Evolutionary conservation across 2,888 invertebrate species (phyloP), one percentile per base, ranked within the genome.

Genomic region (Chaetogeoica ovagalla): DNA sequence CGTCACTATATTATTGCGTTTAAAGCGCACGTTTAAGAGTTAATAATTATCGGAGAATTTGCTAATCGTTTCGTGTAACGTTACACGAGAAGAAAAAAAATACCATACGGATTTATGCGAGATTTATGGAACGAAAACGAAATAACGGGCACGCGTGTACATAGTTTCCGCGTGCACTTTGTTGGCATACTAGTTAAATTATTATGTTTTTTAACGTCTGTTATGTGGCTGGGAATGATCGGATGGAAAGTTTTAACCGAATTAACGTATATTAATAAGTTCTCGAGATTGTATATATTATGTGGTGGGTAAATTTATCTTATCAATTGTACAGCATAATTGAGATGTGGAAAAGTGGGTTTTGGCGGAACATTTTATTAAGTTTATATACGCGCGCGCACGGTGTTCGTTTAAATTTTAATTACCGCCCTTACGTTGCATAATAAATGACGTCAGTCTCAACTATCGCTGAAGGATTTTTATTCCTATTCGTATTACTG

Each of bases 271-370:
- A 72, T 48, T 30, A 73, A 43, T 62, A 73, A 52, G 73, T 63
- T 73, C 37, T 63, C 62, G 19, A 63, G 0, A 63, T 52, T 52
- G 30, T 62, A 30, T 52, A 63, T 52, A 30, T 30, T n/a, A n/a
- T n/a, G n/a, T n/a, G n/a, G 52, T 63, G 63, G 52, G 62, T 73
- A 73, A 73, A 73, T 73, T 73, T 63, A 63, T 73, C 73, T 63
- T 63, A 52, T 73, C 73, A 63, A 63, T 30, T 63, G 30, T 30
- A 48, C 11, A 52, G 63, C 62, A n/a, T 37, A 37, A 37, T 73
- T 63, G 52, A 52, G 30, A 62, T 15, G 43, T 30, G 43, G 23
- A n/a, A 72, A 48, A 60, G 21, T 13, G 43, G n/a, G 21, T 13
- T 72, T 48, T 11, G 9, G 48, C 13, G 9, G 0, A 0, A 17